Evolutionary conservation across 1,140 invertebrate species (phyloP).

Genomic region (Brachionus manjavacas): DNA sequence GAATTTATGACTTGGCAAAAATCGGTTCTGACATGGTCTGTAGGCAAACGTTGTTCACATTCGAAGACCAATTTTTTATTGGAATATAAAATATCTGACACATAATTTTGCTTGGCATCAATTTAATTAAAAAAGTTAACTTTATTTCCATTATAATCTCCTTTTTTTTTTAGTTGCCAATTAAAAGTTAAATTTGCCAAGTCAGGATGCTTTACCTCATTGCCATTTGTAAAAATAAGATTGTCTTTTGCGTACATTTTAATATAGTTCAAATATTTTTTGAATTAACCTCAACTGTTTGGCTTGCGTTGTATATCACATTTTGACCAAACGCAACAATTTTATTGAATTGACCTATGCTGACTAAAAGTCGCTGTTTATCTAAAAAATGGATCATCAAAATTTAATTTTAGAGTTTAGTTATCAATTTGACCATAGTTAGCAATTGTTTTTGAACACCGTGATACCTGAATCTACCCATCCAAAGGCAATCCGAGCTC

Average conservation of each 20-base stretch:
- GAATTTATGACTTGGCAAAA: background rate
- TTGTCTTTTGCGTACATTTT: constrained; percentile 8
- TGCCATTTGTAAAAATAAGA: background rate
- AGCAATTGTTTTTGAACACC: background rate
- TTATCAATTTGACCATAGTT: background rate
- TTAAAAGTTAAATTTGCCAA: background rate
- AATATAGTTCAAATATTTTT: background rate
- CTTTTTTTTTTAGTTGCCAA: background rate
- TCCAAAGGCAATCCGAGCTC: background rate
- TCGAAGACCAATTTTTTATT: background rate
- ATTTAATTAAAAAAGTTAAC: constrained; percentile 2
- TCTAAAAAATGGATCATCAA: constrained; percentile 11
- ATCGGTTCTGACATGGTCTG: background rate
- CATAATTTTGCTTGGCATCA: background rate
- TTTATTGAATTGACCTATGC: background rate
- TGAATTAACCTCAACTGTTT: constrained; percentile 1
- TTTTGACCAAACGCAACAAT: background rate
- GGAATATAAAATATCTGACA: background rate
- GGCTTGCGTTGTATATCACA: background rate
- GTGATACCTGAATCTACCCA: background rate
- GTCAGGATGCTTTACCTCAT: background rate
- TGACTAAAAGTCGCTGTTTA: background rate
- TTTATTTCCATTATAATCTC: constrained; percentile 2
- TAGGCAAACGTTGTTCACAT: background rate
- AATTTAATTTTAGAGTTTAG: constrained; percentile 1